Evolutionary conservation across 2,113 vertebrate species (phyloP), one percentile per base, ranked within the genome.

Genomic region (Mungos mungo): DNA sequence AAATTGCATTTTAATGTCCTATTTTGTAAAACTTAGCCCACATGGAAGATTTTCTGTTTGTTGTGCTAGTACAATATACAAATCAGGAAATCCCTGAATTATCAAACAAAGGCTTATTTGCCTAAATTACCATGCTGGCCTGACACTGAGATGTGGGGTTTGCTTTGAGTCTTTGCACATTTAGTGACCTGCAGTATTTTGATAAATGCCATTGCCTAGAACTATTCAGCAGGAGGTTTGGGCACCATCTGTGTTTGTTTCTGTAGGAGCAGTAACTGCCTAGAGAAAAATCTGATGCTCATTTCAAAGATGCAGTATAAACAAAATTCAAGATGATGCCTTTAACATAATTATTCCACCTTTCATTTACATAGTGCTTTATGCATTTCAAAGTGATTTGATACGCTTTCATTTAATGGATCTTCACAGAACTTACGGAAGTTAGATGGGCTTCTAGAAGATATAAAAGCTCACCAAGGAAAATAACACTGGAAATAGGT

Each of bases 161-260:
- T 91, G 47, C 80, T 94, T 87, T 76, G 87, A 93, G 63, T 69
- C 86, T 97, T 77, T 96, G 90, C 95, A 96, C 18, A 77, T 88
- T 63, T 66, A 88, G 52, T 98, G 97, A 97, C 93, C 95, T 84
- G 57, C 0, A 29, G 96, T 97, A 94, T 52, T 94, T 91, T 92
- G 76, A 97, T 95, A 96, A 97, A 98, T 97, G 90, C 31, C 72
- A 66, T 9, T 95, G 92, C 87, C 93, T 97, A 57, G 84, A 95
- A 97, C 90, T 69, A 80, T 92, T 96, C 82, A 50, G 45, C 87
- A 66, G 90, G 94, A 96, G 38, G 69, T 50, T 94, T 93, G 93
- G 96, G 80, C 79, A 96, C 91, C 88, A 98, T 81, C 68, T 97
- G 96, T 96, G 91, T 93, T 98, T 93, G 83, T 92, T 98, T 98